These are phyloP conservation scores for Diachasmimorpha longicaudata DNA, from an alignment of 1,140 invertebrate species.

Conservation along the genomic window DNA sequence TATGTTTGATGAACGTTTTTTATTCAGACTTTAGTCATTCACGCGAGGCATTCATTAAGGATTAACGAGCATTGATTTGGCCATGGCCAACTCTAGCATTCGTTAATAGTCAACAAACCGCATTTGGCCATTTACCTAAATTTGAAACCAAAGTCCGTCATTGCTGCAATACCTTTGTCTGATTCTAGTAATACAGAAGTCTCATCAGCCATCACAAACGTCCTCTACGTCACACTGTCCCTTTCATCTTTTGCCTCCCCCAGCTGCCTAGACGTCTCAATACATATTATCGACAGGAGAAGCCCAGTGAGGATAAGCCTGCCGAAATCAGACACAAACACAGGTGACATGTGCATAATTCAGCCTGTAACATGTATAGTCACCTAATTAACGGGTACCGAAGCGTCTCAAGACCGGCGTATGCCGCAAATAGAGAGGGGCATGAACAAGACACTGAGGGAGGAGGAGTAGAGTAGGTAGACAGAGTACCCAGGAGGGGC, in stretches of 20 bases:
- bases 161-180: too few species aligned
- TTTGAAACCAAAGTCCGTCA: too few species aligned
- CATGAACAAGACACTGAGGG: background rate
- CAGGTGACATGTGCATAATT: background rate
- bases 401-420: background rate
- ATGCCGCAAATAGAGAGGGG: background rate
- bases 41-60: too few species aligned
- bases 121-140: too few species aligned
- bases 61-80: too few species aligned
- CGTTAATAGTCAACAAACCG: too few species aligned
- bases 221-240: background rate
- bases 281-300: background rate
- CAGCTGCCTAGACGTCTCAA: background rate
- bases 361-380: background rate
- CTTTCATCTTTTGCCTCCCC: background rate
- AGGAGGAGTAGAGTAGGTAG: background rate
- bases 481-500: conserved; percentile 10
- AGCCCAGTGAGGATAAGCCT: background rate
- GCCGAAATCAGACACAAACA: background rate
- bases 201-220: background rate
- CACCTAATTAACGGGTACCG: conserved; percentile 9
- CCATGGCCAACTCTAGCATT: too few species aligned
- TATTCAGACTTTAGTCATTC: too few species aligned
- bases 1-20: too few species aligned
- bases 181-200: too few species aligned